Evolutionary conservation across 2,113 vertebrate genomes (phyloP).

Genomic region (Hucho hucho): DNA sequence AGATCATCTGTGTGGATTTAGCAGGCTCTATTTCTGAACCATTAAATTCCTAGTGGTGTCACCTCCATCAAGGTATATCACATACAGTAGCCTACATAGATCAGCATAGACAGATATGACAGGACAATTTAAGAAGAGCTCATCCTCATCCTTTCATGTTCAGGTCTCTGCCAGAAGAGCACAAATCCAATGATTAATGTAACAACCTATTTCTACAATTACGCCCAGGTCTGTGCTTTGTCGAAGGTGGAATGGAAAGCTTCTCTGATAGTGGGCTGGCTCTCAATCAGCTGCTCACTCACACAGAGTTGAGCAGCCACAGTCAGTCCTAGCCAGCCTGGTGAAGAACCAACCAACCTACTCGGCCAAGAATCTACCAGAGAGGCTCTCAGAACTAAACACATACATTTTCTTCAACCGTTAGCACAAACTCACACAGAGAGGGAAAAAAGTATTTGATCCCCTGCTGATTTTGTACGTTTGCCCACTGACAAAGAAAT

Average conservation of each 20-base stretch:
- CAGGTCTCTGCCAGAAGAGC: neutral
- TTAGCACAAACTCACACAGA: neutral
- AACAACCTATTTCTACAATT: slow-evolving; percentile 5
- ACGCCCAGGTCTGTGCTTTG: slow-evolving; percentile 1
- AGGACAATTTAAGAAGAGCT: too few relatives aligned
- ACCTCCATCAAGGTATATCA: too few relatives aligned
- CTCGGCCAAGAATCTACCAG: neutral
- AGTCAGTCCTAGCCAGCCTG: neutral
- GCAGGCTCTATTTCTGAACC: too few relatives aligned
- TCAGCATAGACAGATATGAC: too few relatives aligned
- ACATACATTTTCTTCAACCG: neutral
- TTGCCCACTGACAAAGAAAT: too few relatives aligned
- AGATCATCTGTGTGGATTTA: too few relatives aligned
- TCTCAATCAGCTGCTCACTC: neutral
- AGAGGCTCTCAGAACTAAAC: neutral
- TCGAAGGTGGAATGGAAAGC: slow-evolving; percentile 11
- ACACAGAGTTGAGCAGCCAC: neutral
- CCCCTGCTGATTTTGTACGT: too few relatives aligned
- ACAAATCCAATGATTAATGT: neutral
- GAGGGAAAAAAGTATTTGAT: too few relatives aligned
- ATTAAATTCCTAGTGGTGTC: too few relatives aligned
- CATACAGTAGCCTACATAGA: too few relatives aligned
- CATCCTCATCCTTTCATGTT: too few relatives aligned
- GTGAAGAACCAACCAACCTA: neutral
- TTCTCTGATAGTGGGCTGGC: slow-evolving; percentile 13